A percentile compares a stretch with the other conserved stretches of the same genome.
These are phyloP conservation scores for Pantherophis alleghaniensis DNA, from an alignment of 2,797 vertebrate species.

Conservation along the genomic window DNA sequence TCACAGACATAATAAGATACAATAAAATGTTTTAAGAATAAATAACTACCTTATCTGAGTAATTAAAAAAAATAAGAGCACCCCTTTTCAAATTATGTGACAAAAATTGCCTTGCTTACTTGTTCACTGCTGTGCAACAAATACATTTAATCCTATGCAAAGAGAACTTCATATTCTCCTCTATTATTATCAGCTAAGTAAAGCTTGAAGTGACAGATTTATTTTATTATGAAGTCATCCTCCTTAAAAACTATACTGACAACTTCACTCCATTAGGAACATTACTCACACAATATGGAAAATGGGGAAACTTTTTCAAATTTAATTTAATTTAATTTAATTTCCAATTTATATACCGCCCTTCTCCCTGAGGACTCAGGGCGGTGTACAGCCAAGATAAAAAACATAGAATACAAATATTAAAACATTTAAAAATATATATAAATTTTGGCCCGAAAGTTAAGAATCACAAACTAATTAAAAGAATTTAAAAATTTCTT, in stretches of 20 bases:
- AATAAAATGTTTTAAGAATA: not conserved
- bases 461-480: too few species aligned
- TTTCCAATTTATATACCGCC: too few species aligned
- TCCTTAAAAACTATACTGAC: slow-evolving; percentile 77
- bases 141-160: not conserved
- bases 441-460: too few species aligned
- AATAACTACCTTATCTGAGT: not conserved
- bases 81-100: not conserved
- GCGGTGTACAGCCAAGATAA: too few species aligned
- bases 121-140: not conserved
- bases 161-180: slow-evolving; percentile 1
- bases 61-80: fast-evolving
- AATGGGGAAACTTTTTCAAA: slow-evolving; percentile 66
- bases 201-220: slow-evolving; percentile 70
- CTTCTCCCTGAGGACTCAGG: too few species aligned
- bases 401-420: too few species aligned
- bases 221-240: slow-evolving; percentile 76
- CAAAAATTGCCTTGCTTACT: not conserved
- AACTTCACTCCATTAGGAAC: slow-evolving; percentile 81
- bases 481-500: too few species aligned
- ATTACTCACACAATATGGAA: slow-evolving; percentile 74
- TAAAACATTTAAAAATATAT: too few species aligned
- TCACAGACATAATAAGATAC: not conserved
- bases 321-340: too few species aligned
- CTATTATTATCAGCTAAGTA: slow-evolving; percentile 41